Evolutionary conservation across 1,140 invertebrate genomes (phyloP), one percentile per base, ranked within the genome.

Genomic region (Saxidomus purpurata): DNA sequence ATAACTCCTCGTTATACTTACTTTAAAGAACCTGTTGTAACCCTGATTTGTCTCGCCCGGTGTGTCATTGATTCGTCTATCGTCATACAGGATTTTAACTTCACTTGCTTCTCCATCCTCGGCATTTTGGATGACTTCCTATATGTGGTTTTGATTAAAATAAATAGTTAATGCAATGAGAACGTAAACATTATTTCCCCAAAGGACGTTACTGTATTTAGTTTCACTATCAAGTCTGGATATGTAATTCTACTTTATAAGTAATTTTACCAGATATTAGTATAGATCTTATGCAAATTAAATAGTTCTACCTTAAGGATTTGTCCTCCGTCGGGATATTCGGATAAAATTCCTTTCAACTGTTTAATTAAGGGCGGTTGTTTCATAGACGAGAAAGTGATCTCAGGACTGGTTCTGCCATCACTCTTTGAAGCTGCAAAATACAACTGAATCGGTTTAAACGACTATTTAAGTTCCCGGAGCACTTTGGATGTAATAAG

Each of bases 51-150:
- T 22, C 13, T 43, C 40, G 15, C 36, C 47, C 22, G 15, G 31
- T 3, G 61, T 3, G 15, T 49, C 40, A 38, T 69, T 69, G 34
- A 83, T 93, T 61, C 90, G 63, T 84, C 94, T 80, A 71, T 92
- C 91, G 63, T 94, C 94, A 49, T 92, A 85, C 28, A 94, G 90
- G 79, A 95, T 94, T 22, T 90, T 69, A 0, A 95, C 91, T 87
- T 92, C 90, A 19, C 90, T 93, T 19, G 94, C 94, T 47, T 92
- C 91, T 47, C 94, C 94, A 92, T 95, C 94, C 76, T 95, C 94
- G 15, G 94, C 94, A 28, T 63, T 63, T 28, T 63, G 59, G n/a
- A 63, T 63, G 0, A 63, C 9, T 28, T 63, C 59, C 59, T 63
- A 25, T n/a, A 25, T n/a, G 22, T n/a, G n/a, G n/a, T n/a, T n/a